A percentile compares a stretch with the other conserved stretches of the same genome.
Conservation (phyloP, 35 echinoderm and acorn worm species). For the Ptychodera flava region DNA sequence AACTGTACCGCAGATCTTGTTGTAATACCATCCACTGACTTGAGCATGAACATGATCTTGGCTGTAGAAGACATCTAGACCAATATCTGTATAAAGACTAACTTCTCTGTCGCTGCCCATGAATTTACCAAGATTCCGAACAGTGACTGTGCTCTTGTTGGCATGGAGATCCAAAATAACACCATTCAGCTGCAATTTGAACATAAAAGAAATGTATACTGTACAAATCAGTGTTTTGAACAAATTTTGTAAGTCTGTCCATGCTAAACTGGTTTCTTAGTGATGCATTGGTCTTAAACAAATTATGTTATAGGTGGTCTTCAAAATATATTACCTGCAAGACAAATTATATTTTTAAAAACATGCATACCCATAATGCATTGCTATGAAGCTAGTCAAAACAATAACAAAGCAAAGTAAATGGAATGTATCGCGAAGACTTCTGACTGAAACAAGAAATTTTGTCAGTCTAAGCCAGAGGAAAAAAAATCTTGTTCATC, state of each 20-base stretch:
- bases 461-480: no score
- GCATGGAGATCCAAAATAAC: background rate
- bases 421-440: no score
- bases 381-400: no score
- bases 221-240: background rate
- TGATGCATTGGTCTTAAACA: background rate
- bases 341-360: no score
- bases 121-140: background rate
- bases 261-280: background rate
- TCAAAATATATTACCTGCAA: no score
- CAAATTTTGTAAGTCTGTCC: background rate
- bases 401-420: no score
- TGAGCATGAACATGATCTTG: slow-evolving; percentile 4
- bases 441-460: no score
- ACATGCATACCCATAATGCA: no score
- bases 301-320: background rate
- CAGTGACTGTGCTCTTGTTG: background rate
- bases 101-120: slow-evolving; percentile 30
- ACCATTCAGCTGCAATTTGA: slow-evolving; percentile 10
- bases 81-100: slow-evolving; percentile 7
- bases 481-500: no score
- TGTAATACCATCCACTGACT: slow-evolving; percentile 21
- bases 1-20: slow-evolving; percentile 44
- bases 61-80: slow-evolving; percentile 22
- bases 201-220: background rate